phyloP scores from a whole-genome alignment of 2,797 vertebrate species.

The Cyclopterus lumpus region DNA sequence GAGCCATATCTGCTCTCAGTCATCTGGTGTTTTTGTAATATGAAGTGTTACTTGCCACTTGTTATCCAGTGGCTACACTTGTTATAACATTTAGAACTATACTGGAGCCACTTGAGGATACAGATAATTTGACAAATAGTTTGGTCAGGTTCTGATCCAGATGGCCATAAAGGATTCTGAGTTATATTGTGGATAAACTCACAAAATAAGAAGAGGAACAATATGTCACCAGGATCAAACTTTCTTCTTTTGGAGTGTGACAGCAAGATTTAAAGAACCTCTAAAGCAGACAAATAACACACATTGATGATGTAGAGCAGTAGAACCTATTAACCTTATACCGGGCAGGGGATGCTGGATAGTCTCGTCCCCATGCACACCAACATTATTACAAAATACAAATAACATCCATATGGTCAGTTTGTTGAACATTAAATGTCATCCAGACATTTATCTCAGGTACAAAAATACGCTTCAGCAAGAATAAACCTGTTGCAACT shows the following conservation, averaged over 20 bases:
- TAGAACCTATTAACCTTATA: neutral
- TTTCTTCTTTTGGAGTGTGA: neutral
- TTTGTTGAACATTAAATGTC: conserved; percentile 26
- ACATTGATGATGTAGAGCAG: neutral
- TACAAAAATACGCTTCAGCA: neutral
- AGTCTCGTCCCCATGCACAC: neutral
- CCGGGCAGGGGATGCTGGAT: neutral
- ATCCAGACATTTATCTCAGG: neutral
- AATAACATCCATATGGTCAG: conserved; percentile 5
- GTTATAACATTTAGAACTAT: conserved; percentile 56
- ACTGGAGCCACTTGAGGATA: conserved; percentile 47
- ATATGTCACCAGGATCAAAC: neutral
- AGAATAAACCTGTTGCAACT: conserved; percentile 8
- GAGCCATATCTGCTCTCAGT: conserved; percentile 49
- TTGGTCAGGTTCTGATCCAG: conserved; percentile 32
- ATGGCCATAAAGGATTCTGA: conserved; percentile 16
- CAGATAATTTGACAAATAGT: conserved; percentile 38
- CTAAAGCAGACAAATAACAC: neutral
- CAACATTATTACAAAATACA: neutral
- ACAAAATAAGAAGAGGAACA: conserved; percentile 27
- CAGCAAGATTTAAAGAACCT: neutral
- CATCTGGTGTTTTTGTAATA: conserved; percentile 66
- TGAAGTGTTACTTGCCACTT: conserved; percentile 68
- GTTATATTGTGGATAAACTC: conserved; percentile 23
- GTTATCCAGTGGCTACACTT: conserved; percentile 55